Evolutionary conservation across 37 sponge, comb jelly and placozoan species (phyloP), one percentile per base, ranked within the genome.

Genomic region (Beroe forskalii): DNA sequence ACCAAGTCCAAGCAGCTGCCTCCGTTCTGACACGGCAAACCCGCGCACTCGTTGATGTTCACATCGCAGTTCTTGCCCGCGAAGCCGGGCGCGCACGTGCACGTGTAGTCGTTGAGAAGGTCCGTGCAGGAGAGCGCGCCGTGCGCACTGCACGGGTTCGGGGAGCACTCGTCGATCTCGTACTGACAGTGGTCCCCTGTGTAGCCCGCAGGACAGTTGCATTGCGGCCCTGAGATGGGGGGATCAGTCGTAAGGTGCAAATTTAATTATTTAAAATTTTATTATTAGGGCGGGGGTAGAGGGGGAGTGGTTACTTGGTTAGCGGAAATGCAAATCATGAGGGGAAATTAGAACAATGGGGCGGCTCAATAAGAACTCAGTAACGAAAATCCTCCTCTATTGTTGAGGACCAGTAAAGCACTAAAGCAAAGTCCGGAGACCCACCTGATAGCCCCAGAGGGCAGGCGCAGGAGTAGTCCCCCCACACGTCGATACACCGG

Each of bases 201-300:
- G 55, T 80, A 80, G 44, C 86, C 86, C 2, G 86, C 86, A 4
- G 86, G 37, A 27, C 86, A 80, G 86, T 80, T 38, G 86, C 86
- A 80, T 20, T 20, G 28, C 40, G 86, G 55, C 14, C 86, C 86
- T 80, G 43, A 4, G 86, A 36, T 8, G 75, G 30, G 20, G 40
- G 67, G 28, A 8, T 55, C 60, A n/a, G n/a, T n/a, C n/a, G n/a
- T n/a, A n/a, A n/a, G n/a, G n/a, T n/a, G n/a, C n/a, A n/a, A n/a
- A n/a, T n/a, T n/a, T n/a, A n/a, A n/a, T n/a, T n/a, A n/a, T n/a
- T n/a, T n/a, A n/a, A n/a, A n/a, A n/a, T n/a, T n/a, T n/a, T n/a
- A n/a, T n/a, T n/a, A n/a, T n/a, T n/a, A n/a, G n/a, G n/a, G n/a
- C n/a, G n/a, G n/a, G n/a, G n/a, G n/a, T n/a, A n/a, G n/a, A n/a